A percentile compares a stretch with the other conserved stretches of the same genome.
phyloP scores from a whole-genome alignment of 2,113 vertebrate species.

The Festucalex cinctus region DNA sequence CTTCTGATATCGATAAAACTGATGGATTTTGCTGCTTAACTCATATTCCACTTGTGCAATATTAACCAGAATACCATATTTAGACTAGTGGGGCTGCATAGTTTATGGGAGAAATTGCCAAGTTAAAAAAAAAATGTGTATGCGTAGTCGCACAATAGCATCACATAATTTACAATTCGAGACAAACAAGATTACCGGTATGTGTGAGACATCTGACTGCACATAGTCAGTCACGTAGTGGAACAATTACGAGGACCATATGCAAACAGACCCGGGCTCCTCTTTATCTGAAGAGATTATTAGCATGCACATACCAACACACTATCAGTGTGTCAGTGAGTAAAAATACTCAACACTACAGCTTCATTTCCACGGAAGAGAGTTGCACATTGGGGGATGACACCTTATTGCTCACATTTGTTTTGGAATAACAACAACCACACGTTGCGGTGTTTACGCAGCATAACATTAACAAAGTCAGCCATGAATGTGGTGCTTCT shows the following conservation, averaged over 20 bases:
- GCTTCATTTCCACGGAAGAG: conserved; percentile 39
- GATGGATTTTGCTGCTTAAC: no score
- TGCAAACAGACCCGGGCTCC: conserved; percentile 37
- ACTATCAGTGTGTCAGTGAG: conserved; percentile 48
- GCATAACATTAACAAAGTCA: no score
- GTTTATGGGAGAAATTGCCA: conserved; percentile 1
- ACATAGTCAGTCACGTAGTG: conserved; percentile 43
- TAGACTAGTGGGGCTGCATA: no score
- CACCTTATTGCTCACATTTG: conserved; percentile 8
- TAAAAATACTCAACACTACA: conserved; percentile 42
- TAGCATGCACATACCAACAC: conserved; percentile 16
- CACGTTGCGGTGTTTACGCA: not conserved
- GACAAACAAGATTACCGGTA: no score
- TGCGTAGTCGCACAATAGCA: not conserved
- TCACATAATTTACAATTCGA: no score
- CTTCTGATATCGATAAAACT: no score
- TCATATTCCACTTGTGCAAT: no score
- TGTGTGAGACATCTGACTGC: conserved; percentile 50
- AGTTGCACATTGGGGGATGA: conserved; percentile 10
- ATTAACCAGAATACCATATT: no score
- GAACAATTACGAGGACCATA: conserved; percentile 52
- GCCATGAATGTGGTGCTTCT: not conserved
- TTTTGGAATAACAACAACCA: conserved; percentile 3
- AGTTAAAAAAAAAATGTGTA: not conserved
- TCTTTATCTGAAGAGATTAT: conserved; percentile 54